phyloP scores from a whole-genome alignment of 37 sponge, comb jelly and placozoan species.

The Chondrilla cf. caribensis region DNA sequence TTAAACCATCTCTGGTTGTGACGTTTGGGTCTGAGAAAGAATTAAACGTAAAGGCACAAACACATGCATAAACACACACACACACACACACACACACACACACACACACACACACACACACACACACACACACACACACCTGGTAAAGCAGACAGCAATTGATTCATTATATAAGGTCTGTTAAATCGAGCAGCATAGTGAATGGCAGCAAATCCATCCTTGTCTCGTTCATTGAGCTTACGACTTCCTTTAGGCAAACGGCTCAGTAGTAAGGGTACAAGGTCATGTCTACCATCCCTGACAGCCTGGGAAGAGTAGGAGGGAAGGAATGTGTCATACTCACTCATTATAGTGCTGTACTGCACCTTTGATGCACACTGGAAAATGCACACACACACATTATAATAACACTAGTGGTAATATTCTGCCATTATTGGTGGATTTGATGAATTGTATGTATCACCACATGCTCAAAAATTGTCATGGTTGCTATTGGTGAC shows the following conservation, averaged over 20 bases:
- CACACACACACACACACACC: slow-evolving; percentile 20
- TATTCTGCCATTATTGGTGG: no score
- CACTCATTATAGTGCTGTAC: no score
- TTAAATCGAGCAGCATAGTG: slow-evolving; percentile 92
- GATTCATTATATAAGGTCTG: slow-evolving; percentile 48
- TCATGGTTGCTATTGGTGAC: no score
- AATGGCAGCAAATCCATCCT: slow-evolving; percentile 60
- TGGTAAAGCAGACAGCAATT: slow-evolving; percentile 39
- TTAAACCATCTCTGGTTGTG: slow-evolving; percentile 41
- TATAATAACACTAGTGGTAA: no score
- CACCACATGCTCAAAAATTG: no score
- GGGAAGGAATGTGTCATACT: neutral
- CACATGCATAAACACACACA: neutral
- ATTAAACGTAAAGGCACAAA: neutral
- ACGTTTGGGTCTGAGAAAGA: slow-evolving; percentile 9
- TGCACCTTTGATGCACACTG: no score
- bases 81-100: neutral
- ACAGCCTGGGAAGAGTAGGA: slow-evolving; percentile 73
- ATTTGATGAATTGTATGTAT: no score
- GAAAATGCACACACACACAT: no score
- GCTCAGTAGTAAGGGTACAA: slow-evolving; percentile 39
- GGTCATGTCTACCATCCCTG: slow-evolving; percentile 69
- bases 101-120: slow-evolving; percentile 2
- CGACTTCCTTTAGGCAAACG: neutral
- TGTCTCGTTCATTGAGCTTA: slow-evolving; percentile 32